Conservation (phyloP, 2,797 vertebrate species). For the Helarctos malayanus region DNA sequence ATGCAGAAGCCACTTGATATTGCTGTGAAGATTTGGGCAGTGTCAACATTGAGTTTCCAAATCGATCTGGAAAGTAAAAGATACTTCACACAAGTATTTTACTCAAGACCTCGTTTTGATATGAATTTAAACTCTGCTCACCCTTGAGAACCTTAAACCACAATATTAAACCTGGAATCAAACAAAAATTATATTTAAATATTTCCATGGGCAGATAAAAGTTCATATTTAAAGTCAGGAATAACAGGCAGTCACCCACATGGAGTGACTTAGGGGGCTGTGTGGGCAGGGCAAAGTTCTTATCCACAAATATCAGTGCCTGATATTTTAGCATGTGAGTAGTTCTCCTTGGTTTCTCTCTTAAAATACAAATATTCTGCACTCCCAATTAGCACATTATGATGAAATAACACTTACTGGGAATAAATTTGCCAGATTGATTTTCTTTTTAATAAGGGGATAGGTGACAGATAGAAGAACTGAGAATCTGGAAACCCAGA, state of each 20-base stretch:
- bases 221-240: neutral
- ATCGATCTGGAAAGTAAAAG: conserved; percentile 37
- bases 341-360: neutral
- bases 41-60: neutral
- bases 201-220: neutral
- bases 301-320: neutral
- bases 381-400: neutral
- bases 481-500: neutral
- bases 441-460: neutral
- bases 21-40: neutral
- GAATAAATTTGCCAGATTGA: neutral
- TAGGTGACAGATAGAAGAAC: neutral
- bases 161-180: conserved; percentile 30
- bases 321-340: neutral
- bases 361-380: neutral
- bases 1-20: neutral
- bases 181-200: conserved; percentile 32
- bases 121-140: conserved; percentile 41
- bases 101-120: neutral
- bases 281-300: neutral
- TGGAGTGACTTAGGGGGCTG: neutral
- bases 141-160: neutral
- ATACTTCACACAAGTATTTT: neutral
- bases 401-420: neutral
- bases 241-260: neutral